Conservation (phyloP, 2,797 vertebrate species). For the Lerista edwardsae region DNA sequence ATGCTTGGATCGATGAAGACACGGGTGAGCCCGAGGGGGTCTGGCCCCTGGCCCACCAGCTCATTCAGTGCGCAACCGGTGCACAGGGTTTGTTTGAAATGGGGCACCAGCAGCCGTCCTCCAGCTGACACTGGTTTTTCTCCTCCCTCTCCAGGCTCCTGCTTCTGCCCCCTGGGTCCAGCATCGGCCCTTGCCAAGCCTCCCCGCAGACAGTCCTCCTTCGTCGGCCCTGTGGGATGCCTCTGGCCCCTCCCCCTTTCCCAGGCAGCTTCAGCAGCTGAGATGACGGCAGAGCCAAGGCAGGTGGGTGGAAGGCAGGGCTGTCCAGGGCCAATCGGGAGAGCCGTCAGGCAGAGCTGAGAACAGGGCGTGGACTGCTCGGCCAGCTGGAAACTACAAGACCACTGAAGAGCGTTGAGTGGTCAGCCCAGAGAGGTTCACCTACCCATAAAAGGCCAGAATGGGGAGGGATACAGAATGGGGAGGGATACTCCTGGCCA, state of each 20-base stretch:
- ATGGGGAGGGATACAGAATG: neutral
- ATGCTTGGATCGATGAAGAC: too few relatives aligned
- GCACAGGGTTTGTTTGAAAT: too few relatives aligned
- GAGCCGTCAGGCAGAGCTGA: neutral
- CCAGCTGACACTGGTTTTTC: neutral
- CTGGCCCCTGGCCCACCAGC: too few relatives aligned
- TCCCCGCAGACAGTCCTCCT: neutral
- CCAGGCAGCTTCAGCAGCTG: neutral
- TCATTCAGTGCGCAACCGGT: too few relatives aligned
- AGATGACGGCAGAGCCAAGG: neutral
- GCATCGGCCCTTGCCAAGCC: neutral
- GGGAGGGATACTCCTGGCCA: too few relatives aligned
- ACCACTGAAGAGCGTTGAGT: neutral
- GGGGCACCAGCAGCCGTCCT: too few relatives aligned
- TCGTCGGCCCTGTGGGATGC: neutral
- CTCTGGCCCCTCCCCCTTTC: fast-evolving
- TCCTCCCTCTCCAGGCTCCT: neutral
- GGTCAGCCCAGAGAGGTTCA: neutral
- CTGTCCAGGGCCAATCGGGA: too few relatives aligned
- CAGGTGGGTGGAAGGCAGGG: neutral
- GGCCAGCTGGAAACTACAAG: too few relatives aligned
- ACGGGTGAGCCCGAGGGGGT: too few relatives aligned
- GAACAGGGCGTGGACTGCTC: fast-evolving
- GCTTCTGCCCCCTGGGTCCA: neutral
- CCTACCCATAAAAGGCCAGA: too few relatives aligned